Percentiles rank a stretch among this genome's conserved stretches.
These are phyloP conservation scores for Nezara viridula DNA, from an alignment of 2,888 invertebrate species.

Conservation along the genomic window DNA sequence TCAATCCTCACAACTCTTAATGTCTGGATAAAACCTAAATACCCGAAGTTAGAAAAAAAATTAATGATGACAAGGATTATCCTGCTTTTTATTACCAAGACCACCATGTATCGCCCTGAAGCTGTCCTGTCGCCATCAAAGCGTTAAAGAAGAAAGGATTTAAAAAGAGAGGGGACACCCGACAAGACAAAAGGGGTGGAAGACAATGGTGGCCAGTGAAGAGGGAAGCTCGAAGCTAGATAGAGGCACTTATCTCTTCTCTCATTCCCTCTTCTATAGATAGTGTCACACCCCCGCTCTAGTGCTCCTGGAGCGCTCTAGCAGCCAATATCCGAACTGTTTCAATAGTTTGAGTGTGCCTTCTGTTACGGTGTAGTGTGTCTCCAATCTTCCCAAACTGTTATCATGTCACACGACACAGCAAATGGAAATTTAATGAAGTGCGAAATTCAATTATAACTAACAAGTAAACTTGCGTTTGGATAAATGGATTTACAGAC, in stretches of 20 bases:
- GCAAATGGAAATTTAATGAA: not conserved
- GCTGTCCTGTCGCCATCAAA: not conserved
- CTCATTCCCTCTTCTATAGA: not conserved
- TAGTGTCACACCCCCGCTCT: not conserved
- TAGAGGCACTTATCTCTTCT: slow-evolving; percentile 3
- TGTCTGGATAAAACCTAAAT: too few relatives aligned
- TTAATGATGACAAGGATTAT: not conserved
- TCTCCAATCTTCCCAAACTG: not conserved
- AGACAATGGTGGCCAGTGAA: not conserved
- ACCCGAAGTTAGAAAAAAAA: not conserved
- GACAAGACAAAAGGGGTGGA: not conserved
- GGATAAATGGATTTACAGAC: too few relatives aligned
- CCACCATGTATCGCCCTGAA: not conserved
- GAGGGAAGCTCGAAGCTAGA: not conserved
- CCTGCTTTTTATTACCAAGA: not conserved
- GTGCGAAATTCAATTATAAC: too few relatives aligned
- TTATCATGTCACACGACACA: not conserved
- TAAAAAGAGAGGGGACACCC: not conserved
- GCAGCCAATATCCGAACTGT: not conserved
- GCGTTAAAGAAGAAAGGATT: not conserved
- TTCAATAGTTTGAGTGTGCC: not conserved
- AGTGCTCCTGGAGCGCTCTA: not conserved
- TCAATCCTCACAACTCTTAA: too few relatives aligned
- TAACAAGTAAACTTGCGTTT: too few relatives aligned
- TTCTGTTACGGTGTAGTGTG: not conserved